These are phyloP conservation scores for Panopea generosa DNA, from an alignment of 2,888 invertebrate species.

Conservation along the genomic window DNA sequence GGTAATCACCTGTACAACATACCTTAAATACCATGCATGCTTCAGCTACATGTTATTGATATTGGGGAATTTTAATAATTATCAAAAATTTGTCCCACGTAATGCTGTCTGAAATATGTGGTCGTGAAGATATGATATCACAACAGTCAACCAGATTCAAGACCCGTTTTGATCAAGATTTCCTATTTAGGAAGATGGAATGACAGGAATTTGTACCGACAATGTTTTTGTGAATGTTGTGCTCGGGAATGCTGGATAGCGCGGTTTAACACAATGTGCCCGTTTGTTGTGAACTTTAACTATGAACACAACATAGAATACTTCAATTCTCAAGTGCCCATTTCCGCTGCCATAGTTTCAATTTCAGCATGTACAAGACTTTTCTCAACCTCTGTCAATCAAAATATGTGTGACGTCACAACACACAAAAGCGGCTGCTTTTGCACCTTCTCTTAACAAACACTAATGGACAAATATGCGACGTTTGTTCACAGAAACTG, in stretches of 20 bases:
- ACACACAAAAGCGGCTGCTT: constrained; percentile 37
- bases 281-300: not conserved
- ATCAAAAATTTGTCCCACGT: not conserved
- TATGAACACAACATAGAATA: not conserved
- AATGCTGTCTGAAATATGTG: not conserved
- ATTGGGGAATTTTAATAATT: too few relatives aligned
- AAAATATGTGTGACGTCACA: constrained; percentile 46
- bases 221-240: not conserved
- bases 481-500: too few relatives aligned
- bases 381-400: constrained; percentile 24
- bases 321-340: constrained; percentile 10
- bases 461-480: not conserved
- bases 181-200: constrained; percentile 12
- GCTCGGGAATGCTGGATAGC: too few relatives aligned
- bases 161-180: not conserved
- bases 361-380: too few relatives aligned
- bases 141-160: too few relatives aligned
- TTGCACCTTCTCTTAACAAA: constrained; percentile 2
- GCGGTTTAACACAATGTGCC: too few relatives aligned
- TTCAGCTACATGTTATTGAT: constrained; percentile 1
- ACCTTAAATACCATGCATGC: constrained; percentile 44
- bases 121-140: too few relatives aligned
- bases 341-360: constrained; percentile 14
- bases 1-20: constrained; percentile 49
- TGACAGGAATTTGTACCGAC: constrained; percentile 5